Percentiles rank a stretch among this genome's conserved stretches.
Conservation (phyloP, 2,113 vertebrate species). For the Athene cunicularia region DNA sequence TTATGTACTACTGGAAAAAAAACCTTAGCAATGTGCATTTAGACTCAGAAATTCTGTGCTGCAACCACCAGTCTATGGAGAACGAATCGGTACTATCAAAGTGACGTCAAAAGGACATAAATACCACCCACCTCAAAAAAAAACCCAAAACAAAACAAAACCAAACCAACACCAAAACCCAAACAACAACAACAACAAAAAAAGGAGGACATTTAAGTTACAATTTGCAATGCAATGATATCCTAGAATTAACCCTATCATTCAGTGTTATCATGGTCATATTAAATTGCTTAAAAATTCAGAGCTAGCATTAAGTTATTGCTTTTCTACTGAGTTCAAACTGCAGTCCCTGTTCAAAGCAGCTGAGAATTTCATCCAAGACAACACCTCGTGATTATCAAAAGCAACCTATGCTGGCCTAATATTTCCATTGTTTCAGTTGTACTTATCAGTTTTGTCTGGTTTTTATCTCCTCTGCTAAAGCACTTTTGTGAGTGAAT, state of each 20-base stretch:
- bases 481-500: neutral
- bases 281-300: neutral
- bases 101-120: neutral
- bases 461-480: neutral
- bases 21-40: neutral
- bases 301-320: neutral
- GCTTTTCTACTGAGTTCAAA: neutral
- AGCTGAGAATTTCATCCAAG: neutral
- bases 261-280: neutral
- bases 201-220: neutral
- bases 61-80: neutral
- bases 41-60: neutral
- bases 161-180: too few relatives aligned
- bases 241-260: neutral
- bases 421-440: neutral
- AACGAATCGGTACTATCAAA: neutral
- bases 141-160: neutral
- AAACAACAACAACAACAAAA: too few relatives aligned
- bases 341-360: neutral
- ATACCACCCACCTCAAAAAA: fast-evolving
- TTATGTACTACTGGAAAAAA: neutral
- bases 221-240: neutral
- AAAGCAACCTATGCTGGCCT: neutral
- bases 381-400: neutral
- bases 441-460: neutral